Percentiles rank a stretch among this genome's conserved stretches.
These are phyloP conservation scores for Rhagonycha lutea DNA, from an alignment of 2,888 invertebrate genomes.

Conservation along the genomic window DNA sequence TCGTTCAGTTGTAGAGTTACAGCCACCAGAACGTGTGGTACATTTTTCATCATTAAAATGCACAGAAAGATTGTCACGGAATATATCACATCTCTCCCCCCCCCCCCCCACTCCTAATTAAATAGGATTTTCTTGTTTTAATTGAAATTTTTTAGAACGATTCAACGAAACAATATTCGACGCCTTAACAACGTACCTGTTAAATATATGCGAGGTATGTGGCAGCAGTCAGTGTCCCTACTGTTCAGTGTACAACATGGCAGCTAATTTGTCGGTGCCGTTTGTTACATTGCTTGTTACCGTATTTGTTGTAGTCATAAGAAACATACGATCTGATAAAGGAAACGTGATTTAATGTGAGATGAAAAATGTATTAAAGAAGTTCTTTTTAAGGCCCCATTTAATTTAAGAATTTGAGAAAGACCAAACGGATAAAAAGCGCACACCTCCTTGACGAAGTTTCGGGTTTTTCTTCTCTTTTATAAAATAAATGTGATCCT, in stretches of 20 bases:
- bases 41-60: too few relatives aligned
- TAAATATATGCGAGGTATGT: constrained; percentile 93
- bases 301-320: constrained; percentile 39
- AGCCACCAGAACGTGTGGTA: too few relatives aligned
- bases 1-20: too few relatives aligned
- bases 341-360: constrained; percentile 32
- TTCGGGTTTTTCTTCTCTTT: background rate
- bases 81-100: too few relatives aligned
- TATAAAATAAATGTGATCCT: background rate
- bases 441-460: background rate
- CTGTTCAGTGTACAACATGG: constrained; percentile 82
- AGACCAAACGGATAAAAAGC: background rate
- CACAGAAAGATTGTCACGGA: too few relatives aligned
- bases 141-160: constrained; percentile 70
- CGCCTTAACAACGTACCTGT: constrained; percentile 79
- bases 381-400: background rate
- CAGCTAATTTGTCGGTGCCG: constrained; percentile 49
- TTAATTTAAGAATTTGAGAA: background rate
- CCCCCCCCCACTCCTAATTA: background rate
- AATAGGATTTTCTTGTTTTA: constrained; percentile 40
- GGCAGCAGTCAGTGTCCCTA: constrained; percentile 94
- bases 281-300: constrained; percentile 42
- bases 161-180: constrained; percentile 92
- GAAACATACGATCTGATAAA: constrained; percentile 39
- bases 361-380: background rate